Evolutionary conservation across 1,140 invertebrate species (phyloP), one percentile per base, ranked within the genome.

Genomic region (Plodia interpunctella): DNA sequence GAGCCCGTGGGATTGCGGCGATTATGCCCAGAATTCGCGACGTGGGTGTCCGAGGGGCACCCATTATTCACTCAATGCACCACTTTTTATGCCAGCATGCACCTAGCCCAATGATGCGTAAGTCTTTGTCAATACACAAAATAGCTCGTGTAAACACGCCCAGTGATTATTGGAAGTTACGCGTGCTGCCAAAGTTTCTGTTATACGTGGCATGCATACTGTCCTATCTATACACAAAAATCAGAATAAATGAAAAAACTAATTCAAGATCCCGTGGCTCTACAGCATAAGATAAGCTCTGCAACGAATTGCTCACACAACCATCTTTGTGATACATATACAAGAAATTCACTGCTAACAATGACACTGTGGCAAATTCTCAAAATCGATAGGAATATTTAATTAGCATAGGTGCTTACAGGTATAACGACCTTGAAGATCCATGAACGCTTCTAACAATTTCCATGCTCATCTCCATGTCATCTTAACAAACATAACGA

Each of bases 41-140:
- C 85, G 85, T 88, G 85, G 85, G 85, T 87, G 85, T 88, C 73
- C 85, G 55, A 52, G 68, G 66, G 68, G 66, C 64, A 70, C 70
- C n/a, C 66, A 80, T 81, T 79, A 75, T 83, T 72, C 72, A 74
- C 21, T 25, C 62, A 78, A 75, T 83, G 74, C 72, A 74, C 62
- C 60, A 67, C 68, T 87, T 84, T 82, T 86, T 84, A 72, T 68
- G 59, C 60, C 38, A 60, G 55, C 68, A 60, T 57, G 60, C 73
- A 60, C 60, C 55, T 70, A 65, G 73, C 64, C 63, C 73, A 78
- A 63, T 68, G 65, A 66, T 68, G 76, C 76, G 63, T 78, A 51
- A 74, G 58, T 69, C 72, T 74, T 82, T 80, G 70, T 83, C 65
- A 79, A 82, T 78, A 76, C 66, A 74, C 68, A 76, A 70, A 76